Evolutionary conservation across 2,888 invertebrate genomes (phyloP).

Genomic region (Chironomus tentans): DNA sequence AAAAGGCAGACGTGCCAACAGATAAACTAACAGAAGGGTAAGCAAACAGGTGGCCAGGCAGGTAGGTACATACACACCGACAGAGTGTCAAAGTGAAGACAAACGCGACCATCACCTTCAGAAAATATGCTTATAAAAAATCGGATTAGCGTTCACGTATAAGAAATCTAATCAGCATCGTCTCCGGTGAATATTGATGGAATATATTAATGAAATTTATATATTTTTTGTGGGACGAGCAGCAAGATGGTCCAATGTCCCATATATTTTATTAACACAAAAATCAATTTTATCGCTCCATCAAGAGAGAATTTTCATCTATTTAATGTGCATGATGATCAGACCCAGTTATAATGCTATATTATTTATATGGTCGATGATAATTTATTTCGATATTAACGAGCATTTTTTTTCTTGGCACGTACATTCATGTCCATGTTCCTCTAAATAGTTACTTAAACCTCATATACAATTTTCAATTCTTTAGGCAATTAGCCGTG

Average conservation of each 20-base stretch:
- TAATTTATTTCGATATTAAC: too few relatives aligned
- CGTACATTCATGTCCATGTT: too few relatives aligned
- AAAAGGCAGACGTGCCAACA: too few relatives aligned
- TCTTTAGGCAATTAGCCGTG: conserved; percentile 18
- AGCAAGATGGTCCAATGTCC: neutral
- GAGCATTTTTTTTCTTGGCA: too few relatives aligned
- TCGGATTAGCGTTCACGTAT: conserved; percentile 2
- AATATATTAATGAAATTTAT: conserved; percentile 7
- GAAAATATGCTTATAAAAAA: neutral
- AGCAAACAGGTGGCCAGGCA: too few relatives aligned
- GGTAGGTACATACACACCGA: too few relatives aligned
- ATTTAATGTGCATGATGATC: too few relatives aligned
- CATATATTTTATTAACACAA: conserved; percentile 2
- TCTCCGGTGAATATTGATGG: conserved; percentile 17
- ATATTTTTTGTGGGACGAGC: neutral
- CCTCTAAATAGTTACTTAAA: neutral
- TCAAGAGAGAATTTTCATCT: neutral
- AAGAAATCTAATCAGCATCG: conserved; percentile 18
- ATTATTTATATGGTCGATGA: too few relatives aligned
- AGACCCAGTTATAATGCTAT: too few relatives aligned
- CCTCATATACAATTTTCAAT: neutral
- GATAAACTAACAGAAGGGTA: too few relatives aligned
- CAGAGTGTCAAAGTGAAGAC: too few relatives aligned
- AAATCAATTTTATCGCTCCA: conserved; percentile 12
- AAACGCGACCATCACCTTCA: too few relatives aligned